phyloP scores from a whole-genome alignment of 2,113 vertebrate species.

The Zosterops pallidus region DNA sequence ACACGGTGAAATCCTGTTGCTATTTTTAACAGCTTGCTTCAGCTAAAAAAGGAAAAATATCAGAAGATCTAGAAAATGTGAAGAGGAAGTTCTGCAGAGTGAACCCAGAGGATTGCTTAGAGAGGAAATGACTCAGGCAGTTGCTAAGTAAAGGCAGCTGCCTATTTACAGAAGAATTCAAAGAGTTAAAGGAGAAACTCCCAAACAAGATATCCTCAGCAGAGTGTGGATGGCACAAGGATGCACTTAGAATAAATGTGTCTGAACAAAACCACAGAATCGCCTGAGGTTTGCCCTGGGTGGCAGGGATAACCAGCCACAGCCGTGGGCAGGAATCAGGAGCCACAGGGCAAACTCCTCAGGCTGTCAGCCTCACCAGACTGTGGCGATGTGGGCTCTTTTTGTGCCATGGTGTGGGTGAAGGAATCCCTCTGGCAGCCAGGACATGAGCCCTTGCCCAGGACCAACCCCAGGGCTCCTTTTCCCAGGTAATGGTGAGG shows the following conservation, averaged over 20 bases:
- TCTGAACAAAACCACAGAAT: not conserved
- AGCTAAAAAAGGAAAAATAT: constrained; percentile 32
- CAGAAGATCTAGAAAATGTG: constrained; percentile 40
- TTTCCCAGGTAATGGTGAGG: too few relatives aligned
- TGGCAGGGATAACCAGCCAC: not conserved
- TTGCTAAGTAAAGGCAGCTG: constrained; percentile 42
- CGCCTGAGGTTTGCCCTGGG: not conserved
- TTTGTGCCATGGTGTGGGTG: accelerated
- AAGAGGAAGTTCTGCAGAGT: constrained; percentile 56
- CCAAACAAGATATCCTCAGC: not conserved
- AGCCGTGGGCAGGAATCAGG: not conserved
- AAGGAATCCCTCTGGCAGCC: not conserved
- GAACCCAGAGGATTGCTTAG: constrained; percentile 22
- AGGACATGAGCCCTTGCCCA: not conserved
- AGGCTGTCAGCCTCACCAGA: not conserved
- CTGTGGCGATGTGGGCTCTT: not conserved
- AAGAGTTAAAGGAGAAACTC: constrained; percentile 52
- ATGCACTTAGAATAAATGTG: not conserved
- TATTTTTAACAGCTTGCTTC: constrained; percentile 21
- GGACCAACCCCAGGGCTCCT: not conserved
- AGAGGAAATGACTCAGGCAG: constrained; percentile 63
- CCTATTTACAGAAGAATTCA: constrained; percentile 32
- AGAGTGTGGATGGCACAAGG: not conserved
- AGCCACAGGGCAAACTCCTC: not conserved
- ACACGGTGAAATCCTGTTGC: not conserved